These are phyloP conservation scores for Catharus bicknelli DNA, from an alignment of 2,113 vertebrate genomes.

Conservation along the genomic window DNA sequence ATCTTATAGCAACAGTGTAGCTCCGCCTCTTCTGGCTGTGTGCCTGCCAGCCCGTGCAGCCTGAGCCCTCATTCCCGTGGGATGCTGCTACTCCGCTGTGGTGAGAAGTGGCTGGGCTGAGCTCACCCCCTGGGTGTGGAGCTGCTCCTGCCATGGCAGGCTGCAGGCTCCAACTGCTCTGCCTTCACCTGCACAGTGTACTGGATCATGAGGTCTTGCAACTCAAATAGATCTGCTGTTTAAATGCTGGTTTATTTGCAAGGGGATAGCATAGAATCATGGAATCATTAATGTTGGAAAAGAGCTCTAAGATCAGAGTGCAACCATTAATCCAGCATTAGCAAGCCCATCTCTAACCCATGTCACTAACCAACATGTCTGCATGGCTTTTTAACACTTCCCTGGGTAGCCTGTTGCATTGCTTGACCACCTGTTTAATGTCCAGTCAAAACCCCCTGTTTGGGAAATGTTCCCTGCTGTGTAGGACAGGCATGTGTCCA, in stretches of 20 bases:
- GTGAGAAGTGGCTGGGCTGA: neutral
- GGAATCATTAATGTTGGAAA: neutral
- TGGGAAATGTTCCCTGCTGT: accelerated
- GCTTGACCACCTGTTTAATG: neutral
- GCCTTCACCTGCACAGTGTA: neutral
- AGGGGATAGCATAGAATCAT: too few relatives aligned
- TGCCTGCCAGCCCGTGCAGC: neutral
- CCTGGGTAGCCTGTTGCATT: neutral
- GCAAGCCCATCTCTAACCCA: neutral
- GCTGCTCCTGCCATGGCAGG: neutral
- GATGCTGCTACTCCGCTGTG: neutral
- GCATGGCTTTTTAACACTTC: neutral
- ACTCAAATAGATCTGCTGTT: neutral
- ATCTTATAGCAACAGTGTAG: neutral
- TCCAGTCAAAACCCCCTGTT: neutral
- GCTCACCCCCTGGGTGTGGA: accelerated
- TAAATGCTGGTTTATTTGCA: neutral
- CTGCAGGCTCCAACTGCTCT: neutral
- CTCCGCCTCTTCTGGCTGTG: neutral
- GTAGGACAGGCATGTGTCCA: accelerated
- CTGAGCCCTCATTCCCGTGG: accelerated
- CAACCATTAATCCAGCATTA: neutral
- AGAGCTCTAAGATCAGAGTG: neutral
- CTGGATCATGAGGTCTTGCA: neutral
- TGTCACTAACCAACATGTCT: neutral